Evolutionary conservation across 2,888 invertebrate genomes (phyloP).

Genomic region (Polyommatus iphigenia): DNA sequence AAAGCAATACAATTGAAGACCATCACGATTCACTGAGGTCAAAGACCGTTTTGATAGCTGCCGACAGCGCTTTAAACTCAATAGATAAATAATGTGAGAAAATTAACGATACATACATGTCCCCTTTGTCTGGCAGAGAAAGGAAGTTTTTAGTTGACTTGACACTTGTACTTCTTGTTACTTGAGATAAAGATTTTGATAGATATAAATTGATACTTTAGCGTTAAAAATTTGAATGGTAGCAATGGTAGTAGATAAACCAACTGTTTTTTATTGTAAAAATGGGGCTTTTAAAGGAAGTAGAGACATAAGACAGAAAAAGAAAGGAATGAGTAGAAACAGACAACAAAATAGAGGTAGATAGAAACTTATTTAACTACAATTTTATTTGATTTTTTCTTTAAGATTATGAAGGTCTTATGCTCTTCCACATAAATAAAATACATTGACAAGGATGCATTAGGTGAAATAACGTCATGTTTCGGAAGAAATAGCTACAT

Average conservation of each 20-base stretch:
- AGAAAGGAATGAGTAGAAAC: no score
- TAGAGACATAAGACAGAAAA: no score
- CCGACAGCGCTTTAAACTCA: conserved; percentile 9
- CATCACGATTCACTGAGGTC: conserved; percentile 18
- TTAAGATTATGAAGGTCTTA: no score
- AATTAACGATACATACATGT: conserved; percentile 2
- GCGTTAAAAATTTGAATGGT: background rate
- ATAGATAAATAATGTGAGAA: conserved; percentile 25
- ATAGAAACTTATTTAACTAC: no score
- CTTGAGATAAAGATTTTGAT: background rate
- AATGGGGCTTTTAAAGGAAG: no score
- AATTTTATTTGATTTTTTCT: no score
- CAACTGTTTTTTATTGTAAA: no score
- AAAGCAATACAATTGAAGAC: conserved; percentile 6
- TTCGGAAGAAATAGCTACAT: conserved; percentile 15
- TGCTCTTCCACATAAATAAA: no score
- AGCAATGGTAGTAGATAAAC: no score
- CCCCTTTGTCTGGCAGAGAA: background rate
- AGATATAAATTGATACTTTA: background rate
- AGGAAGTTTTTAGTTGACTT: background rate
- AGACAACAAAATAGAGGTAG: no score
- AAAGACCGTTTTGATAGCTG: conserved; percentile 25
- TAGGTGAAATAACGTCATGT: background rate
- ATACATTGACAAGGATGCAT: no score
- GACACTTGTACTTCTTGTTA: background rate